Evolutionary conservation across 2,113 vertebrate species (phyloP).

Genomic region (Alethe diademata): DNA sequence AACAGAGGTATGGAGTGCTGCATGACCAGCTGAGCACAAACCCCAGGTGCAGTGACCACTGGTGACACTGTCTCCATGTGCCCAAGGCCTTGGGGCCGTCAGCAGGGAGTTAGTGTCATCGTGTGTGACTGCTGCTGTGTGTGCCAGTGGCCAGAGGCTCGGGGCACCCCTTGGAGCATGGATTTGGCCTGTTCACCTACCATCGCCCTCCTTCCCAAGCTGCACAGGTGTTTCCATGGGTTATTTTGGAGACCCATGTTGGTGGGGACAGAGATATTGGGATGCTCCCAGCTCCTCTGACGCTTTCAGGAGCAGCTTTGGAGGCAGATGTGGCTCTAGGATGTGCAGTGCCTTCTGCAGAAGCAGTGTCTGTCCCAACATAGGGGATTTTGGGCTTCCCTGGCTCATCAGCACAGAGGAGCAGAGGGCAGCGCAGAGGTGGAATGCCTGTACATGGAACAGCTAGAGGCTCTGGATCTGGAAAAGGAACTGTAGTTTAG

Average conservation of each 20-base stretch:
- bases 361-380: neutral
- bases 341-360: neutral
- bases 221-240: neutral
- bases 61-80: neutral
- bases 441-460: neutral
- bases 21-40: fast-evolving
- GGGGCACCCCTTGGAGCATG: neutral
- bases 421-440: fast-evolving
- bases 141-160: neutral
- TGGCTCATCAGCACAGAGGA: fast-evolving
- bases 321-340: neutral
- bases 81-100: neutral
- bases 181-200: neutral
- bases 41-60: neutral
- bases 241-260: neutral
- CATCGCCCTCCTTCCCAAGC: neutral
- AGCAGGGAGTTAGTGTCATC: neutral
- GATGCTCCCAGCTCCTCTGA: neutral
- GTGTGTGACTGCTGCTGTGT: fast-evolving
- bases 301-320: neutral
- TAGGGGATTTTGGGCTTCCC: fast-evolving
- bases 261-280: neutral
- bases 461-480: neutral
- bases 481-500: neutral
- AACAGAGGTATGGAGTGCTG: neutral